phyloP scores from a whole-genome alignment of 2,888 invertebrate genomes.

The Acronicta leporina region DNA sequence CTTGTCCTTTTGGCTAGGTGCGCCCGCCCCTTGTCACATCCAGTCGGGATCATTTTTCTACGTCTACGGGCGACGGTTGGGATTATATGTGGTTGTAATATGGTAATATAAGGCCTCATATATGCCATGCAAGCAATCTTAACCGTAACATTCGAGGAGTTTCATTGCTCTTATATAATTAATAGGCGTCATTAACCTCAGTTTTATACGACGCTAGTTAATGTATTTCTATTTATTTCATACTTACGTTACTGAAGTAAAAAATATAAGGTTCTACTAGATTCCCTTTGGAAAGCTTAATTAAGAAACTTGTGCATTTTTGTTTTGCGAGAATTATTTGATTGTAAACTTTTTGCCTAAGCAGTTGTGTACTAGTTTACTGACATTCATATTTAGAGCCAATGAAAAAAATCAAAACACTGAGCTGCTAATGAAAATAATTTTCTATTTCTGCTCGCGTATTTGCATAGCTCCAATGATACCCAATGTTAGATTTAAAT shows the following conservation, averaged over 20 bases:
- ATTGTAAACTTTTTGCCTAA: too few species aligned
- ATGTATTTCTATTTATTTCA: neutral
- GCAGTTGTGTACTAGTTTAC: too few species aligned
- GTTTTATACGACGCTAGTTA: neutral
- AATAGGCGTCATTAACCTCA: neutral
- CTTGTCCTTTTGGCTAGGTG: conserved; percentile 53
- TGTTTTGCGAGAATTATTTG: too few species aligned
- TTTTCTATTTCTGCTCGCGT: too few species aligned
- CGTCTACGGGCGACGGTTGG: conserved; percentile 43
- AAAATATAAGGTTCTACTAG: neutral
- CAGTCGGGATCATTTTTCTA: conserved; percentile 69
- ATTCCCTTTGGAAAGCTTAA: too few species aligned
- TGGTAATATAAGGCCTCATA: conserved; percentile 8
- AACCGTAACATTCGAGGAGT: neutral
- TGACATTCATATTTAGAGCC: too few species aligned
- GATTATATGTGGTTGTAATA: conserved; percentile 29
- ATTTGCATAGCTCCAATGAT: too few species aligned
- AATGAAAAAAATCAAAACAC: too few species aligned
- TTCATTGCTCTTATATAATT: conserved; percentile 9
- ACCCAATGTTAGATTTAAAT: too few species aligned
- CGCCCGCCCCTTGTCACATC: conserved; percentile 71
- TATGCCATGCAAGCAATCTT: neutral
- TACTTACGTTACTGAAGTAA: too few species aligned
- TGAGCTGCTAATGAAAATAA: too few species aligned
- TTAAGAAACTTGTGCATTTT: too few species aligned